Evolutionary conservation across 2,113 vertebrate genomes (phyloP), one percentile per base, ranked within the genome.

Genomic region (Gopherus flavomarginatus): DNA sequence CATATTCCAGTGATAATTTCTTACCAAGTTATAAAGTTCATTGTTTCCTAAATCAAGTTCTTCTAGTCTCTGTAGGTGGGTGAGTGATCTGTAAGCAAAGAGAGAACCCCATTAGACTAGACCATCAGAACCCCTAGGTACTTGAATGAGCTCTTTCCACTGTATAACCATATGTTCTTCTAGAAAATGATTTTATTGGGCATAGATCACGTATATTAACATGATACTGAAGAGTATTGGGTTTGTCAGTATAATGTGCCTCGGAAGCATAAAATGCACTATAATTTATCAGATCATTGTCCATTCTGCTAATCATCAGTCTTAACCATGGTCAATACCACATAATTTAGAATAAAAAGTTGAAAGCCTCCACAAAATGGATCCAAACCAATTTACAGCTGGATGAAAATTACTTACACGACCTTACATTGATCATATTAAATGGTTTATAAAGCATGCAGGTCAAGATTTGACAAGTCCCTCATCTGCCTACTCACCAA

Each of bases 31-130:
- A 98, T 99, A 99, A 50, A 99, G 98, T 96, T 99, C 99, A 98
- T 99, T 99, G 98, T 99, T 99, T 97, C 99, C 99, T 97, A 99
- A 98, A 98, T 99, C 99, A 85, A 99, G 99, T 97, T 99, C 99
- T 98, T 99, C 99, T 95, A 99, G 98, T 98, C 98, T 99, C 88
- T 98, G 98, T 47, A 99, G 99, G 88, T 99, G 98, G 85, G 99
- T 98, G 93, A 99, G 98, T 88, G 99, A 99, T 97, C 99, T 99
- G 91, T 87, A 83, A 96, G 87, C 92, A 82, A 90, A 89, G 86
- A 92, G 97, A 88, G 95, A 97, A 90, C 91, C 42, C 89, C 88
- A 78, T 75, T 84, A 57, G n/a, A 90, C 77, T 95, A 96, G 96
- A 50, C 38, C 62, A 96, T 96, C 72, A 96, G 95, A 94, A 97